A percentile compares a stretch with the other conserved stretches of the same genome.
Conservation (phyloP, 2,113 vertebrate species). For the Sterna hirundo region DNA sequence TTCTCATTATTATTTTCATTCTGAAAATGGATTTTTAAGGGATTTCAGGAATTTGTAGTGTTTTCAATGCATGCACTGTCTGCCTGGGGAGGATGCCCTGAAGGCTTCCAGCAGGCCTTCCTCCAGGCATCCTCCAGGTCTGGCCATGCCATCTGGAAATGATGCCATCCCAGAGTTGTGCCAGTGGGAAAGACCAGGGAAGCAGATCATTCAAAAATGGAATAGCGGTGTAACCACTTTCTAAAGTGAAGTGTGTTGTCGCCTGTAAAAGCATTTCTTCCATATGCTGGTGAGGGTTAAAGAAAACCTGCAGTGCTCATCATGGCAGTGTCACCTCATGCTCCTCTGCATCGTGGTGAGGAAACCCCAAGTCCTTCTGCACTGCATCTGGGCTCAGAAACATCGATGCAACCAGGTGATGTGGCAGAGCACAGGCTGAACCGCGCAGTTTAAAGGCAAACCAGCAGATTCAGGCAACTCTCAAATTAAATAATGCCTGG, state of each 20-base stretch:
- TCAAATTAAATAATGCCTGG: background rate
- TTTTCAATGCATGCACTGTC: background rate
- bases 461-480: background rate
- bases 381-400: background rate
- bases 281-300: background rate
- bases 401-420: background rate
- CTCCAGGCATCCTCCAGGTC: background rate
- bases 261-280: fast-evolving
- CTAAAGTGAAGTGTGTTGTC: fast-evolving
- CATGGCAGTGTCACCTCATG: background rate
- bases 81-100: background rate
- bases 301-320: background rate
- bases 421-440: background rate
- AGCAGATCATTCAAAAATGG: background rate
- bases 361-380: background rate
- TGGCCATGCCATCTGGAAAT: background rate
- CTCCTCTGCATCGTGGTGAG: background rate
- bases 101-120: background rate
- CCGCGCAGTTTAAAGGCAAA: background rate
- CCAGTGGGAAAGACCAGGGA: background rate
- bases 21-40: background rate
- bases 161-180: background rate
- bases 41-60: background rate
- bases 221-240: background rate
- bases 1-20: background rate